Evolutionary conservation across 2,113 vertebrate species (phyloP), one percentile per base, ranked within the genome.

Genomic region (Cynopterus brachyotis): DNA sequence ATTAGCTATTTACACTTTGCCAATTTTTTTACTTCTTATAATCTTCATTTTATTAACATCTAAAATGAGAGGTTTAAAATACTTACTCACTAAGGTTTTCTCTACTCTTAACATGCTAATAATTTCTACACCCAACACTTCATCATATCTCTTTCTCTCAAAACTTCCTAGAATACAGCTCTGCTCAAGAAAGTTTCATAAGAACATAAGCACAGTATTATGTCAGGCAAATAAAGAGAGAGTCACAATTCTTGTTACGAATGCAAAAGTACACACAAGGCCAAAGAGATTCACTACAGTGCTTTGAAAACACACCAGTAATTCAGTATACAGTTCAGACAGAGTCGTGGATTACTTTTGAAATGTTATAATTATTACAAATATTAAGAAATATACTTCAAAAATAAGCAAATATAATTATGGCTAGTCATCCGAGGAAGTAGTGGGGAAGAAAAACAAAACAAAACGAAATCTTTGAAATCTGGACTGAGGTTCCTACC

Each of bases 41-140:
- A 55, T 53, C 40, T 26, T 90, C 17, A 50, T 69, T 92, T 89
- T 87, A 78, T 79, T 64, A 42, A 12, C 28, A 16, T 62, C 47
- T 67, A 92, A 96, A 93, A 94, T 84, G 59, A 78, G 32, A 90
- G 17, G 42, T 42, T 95, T 78, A 88, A 96, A 81, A 59, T 32
- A 93, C 6, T 62, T 88, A 45, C 88, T 73, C 32, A 64, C 60
- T 64, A 88, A 89, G 9, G 11, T 81, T 96, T 93, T 30, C 6
- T 90, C 30, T 84, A 62, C 26, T 64, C 93, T 26, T 66, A 89
- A 91, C 89, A 82, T 19, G 50, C 60, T 95, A 95, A 76, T 80
- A 78, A 94, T 80, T 89, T 70, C 62, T 15, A 96, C 16, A 37
- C 7, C 62, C 9, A 87, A 73, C 24, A 59, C 15, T 69, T 82